A percentile compares a stretch with the other conserved stretches of the same genome.
Conservation (phyloP, 1,140 invertebrate genomes). For the Globodera ellingtonae region DNA sequence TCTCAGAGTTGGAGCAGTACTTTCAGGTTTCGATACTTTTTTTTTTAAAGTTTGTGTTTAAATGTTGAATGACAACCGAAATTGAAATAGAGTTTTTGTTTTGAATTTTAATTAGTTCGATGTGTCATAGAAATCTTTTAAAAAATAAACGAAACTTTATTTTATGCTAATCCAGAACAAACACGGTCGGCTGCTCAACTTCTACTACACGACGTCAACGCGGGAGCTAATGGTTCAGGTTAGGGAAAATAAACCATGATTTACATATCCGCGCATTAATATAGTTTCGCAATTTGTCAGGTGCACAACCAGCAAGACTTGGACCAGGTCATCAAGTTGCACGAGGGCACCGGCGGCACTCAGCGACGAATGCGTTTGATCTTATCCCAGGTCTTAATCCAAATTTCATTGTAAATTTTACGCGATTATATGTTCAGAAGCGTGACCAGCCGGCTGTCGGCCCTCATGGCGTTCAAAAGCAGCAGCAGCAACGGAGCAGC, state of each 20-base stretch:
- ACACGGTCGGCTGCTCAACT: constrained; percentile 48
- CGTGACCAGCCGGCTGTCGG: constrained; percentile 34
- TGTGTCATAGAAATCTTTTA: no score
- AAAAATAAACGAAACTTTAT: no score
- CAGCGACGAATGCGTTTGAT: constrained; percentile 47
- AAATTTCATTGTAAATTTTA: constrained; percentile 19
- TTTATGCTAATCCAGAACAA: constrained; percentile 32
- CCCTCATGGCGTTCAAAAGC: constrained; percentile 39
- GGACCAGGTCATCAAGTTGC: constrained; percentile 45
- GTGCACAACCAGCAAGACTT: constrained; percentile 47
- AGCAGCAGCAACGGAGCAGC: constrained; percentile 18
- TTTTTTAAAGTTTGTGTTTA: no score
- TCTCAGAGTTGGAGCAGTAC: constrained; percentile 44
- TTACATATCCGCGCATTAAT: no score
- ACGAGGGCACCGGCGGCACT: constrained; percentile 42
- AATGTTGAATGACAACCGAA: no score
- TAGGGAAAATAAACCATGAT: background rate
- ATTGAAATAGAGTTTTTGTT: no score
- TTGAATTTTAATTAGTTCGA: no score
- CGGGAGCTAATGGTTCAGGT: constrained; percentile 51
- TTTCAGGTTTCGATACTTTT: constrained; percentile 19
- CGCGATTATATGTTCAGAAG: constrained; percentile 24
- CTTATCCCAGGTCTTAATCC: constrained; percentile 23
- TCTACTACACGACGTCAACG: constrained; percentile 50
- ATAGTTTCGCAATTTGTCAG: background rate